Evolutionary conservation across 2,888 invertebrate species (phyloP).

Genomic region (Nasonovia ribisnigri): DNA sequence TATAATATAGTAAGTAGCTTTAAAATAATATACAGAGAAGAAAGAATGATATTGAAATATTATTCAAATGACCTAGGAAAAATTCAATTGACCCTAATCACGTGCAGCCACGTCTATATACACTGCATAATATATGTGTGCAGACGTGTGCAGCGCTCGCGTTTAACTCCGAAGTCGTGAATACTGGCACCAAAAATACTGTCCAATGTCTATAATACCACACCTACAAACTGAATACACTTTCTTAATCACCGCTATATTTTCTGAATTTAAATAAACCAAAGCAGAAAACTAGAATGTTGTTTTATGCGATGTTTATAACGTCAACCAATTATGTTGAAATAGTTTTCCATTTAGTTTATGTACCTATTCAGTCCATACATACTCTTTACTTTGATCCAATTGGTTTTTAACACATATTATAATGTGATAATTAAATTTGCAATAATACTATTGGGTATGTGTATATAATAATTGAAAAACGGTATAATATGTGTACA

Average conservation of each 20-base stretch:
- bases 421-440: no score
- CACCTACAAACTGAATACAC: not conserved
- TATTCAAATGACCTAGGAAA: constrained; percentile 49
- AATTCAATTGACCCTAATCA: constrained; percentile 54
- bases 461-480: no score
- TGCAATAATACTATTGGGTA: not conserved
- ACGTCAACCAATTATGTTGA: not conserved
- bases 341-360: not conserved
- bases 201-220: not conserved
- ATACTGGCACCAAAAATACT: not conserved
- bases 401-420: not conserved
- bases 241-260: not conserved
- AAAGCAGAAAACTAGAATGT: not conserved
- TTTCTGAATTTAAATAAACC: not conserved
- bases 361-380: not conserved
- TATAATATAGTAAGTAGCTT: not conserved
- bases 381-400: not conserved
- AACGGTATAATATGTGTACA: not conserved
- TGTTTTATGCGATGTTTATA: not conserved
- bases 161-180: not conserved
- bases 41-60: constrained; percentile 28
- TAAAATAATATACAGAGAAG: no score
- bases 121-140: not conserved
- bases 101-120: not conserved
- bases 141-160: not conserved